phyloP scores from a whole-genome alignment of 2,888 invertebrate species.

The Mycalesis mineus region DNA sequence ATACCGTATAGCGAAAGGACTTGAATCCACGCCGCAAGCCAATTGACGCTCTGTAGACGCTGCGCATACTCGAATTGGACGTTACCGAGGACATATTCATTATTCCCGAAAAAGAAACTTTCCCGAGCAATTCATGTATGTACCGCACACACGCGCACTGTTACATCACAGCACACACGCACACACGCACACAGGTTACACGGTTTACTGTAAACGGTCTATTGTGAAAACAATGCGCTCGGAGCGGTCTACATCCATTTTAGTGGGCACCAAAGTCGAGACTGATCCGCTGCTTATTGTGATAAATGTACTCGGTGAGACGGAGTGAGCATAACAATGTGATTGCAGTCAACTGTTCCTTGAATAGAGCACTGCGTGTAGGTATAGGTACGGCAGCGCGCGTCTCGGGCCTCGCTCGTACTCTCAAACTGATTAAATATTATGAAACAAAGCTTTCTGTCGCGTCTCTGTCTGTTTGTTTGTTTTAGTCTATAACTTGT shows the following conservation, averaged over 20 bases:
- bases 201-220: conserved; percentile 35
- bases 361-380: conserved; percentile 60
- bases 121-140: conserved; percentile 24
- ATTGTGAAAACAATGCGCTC: conserved; percentile 38
- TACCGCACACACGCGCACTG: conserved; percentile 25
- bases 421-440: no score
- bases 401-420: conserved; percentile 18
- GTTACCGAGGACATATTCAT: conserved; percentile 72
- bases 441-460: no score
- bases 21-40: conserved; percentile 70
- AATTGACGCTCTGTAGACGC: conserved; percentile 69
- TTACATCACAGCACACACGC: conserved; percentile 34
- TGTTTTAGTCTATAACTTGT: no score
- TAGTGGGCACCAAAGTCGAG: conserved; percentile 58
- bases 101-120: conserved; percentile 29
- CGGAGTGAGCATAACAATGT: conserved; percentile 75
- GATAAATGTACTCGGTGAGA: conserved; percentile 62
- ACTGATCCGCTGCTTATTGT: conserved; percentile 64
- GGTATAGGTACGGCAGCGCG: conserved; percentile 32
- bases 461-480: no score
- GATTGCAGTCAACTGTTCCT: conserved; percentile 74
- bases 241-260: conserved; percentile 60
- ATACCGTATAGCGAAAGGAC: conserved; percentile 73
- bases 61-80: conserved; percentile 70
- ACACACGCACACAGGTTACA: no score